phyloP scores from a whole-genome alignment of 2,888 invertebrate species.

The Spatulosminthurus flaviceps region DNA sequence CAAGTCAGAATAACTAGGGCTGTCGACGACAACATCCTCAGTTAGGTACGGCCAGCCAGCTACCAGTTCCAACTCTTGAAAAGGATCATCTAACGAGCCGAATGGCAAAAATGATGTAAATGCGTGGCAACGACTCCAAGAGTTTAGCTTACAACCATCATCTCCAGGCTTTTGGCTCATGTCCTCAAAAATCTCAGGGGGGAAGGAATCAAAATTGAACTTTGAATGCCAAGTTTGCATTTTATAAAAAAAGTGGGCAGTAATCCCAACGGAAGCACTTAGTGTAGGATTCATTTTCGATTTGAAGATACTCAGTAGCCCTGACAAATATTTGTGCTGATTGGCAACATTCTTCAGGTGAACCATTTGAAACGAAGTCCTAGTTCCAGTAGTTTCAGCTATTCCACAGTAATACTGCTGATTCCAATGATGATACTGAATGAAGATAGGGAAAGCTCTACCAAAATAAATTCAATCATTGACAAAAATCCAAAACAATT shows the following conservation, averaged over 20 bases:
- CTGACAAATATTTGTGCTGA: conserved; percentile 83
- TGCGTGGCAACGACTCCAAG: conserved; percentile 50
- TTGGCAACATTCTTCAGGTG: conserved; percentile 82
- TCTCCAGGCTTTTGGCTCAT: conserved; percentile 26
- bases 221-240: conserved; percentile 69
- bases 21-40: conserved; percentile 87
- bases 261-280: conserved; percentile 73
- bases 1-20: conserved; percentile 86
- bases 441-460: conserved; percentile 83
- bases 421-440: conserved; percentile 84
- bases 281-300: conserved; percentile 78
- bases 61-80: conserved; percentile 65
- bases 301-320: conserved; percentile 86
- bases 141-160: neutral
- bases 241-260: conserved; percentile 80
- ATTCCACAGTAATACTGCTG: conserved; percentile 81
- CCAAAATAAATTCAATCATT: too few relatives aligned
- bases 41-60: conserved; percentile 87
- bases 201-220: conserved; percentile 59
- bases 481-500: neutral
- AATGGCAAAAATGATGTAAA: conserved; percentile 58
- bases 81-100: conserved; percentile 62
- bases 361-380: conserved; percentile 89
- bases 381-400: conserved; percentile 78
- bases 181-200: conserved; percentile 58